Conservation (phyloP, 2,797 vertebrate genomes). For the Sebastes matsubarae region DNA sequence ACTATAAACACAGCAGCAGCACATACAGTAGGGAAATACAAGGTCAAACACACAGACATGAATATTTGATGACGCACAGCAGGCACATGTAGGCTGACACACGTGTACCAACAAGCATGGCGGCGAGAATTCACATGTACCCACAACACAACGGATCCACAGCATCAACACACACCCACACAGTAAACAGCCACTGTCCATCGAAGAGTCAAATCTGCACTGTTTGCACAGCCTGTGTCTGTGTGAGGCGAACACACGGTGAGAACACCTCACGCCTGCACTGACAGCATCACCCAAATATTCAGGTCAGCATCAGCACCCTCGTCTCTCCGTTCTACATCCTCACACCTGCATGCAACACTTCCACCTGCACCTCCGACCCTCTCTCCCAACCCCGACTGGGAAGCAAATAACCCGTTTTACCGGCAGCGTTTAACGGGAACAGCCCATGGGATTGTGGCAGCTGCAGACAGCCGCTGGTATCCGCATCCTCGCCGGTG, state of each 20-base stretch:
- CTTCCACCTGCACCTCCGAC: conserved; percentile 9
- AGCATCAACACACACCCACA: conserved; percentile 23
- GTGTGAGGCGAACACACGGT: conserved; percentile 4
- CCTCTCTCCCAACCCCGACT: background rate
- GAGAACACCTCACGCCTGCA: conserved; percentile 17
- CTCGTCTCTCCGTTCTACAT: conserved; percentile 6
- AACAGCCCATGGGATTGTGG: conserved; percentile 48
- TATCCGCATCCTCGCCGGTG: conserved; percentile 64
- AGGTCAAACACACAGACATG: conserved; percentile 62
- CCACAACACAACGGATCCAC: conserved; percentile 24
- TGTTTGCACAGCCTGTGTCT: background rate
- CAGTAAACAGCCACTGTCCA: background rate
- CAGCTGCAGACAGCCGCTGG: conserved; percentile 56
- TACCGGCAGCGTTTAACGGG: conserved; percentile 62
- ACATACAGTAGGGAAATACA: conserved; percentile 34
- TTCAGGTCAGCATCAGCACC: conserved; percentile 62
- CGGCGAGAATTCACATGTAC: conserved; percentile 48
- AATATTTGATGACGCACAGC: conserved; percentile 52
- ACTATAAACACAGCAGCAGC: background rate
- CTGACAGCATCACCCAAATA: conserved; percentile 38
- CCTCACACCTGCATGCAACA: conserved; percentile 32
- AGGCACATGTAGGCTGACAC: conserved; percentile 67
- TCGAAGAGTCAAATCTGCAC: conserved; percentile 2
- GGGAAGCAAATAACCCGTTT: conserved; percentile 23
- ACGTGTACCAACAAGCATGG: conserved; percentile 71